Evolutionary conservation across 2,797 vertebrate species (phyloP).

Genomic region (Tapera naevia): DNA sequence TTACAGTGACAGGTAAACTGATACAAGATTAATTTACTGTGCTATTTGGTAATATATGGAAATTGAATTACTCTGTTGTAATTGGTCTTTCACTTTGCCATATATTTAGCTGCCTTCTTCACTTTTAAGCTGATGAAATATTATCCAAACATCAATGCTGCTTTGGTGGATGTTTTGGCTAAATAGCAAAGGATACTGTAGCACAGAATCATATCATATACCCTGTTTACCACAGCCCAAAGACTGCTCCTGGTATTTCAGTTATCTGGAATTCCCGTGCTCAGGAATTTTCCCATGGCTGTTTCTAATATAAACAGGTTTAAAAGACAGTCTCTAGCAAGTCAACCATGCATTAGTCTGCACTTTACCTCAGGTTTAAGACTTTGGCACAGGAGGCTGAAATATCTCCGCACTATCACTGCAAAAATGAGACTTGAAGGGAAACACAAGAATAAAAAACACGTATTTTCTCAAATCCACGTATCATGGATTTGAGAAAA

Average conservation of each 20-base stretch:
- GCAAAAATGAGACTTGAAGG: background rate
- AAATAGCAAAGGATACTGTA: constrained; percentile 58
- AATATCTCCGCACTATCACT: background rate
- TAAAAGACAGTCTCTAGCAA: background rate
- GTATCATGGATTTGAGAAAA: background rate
- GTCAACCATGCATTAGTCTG: background rate
- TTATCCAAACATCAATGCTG: constrained; percentile 20
- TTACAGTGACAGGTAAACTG: constrained; percentile 3
- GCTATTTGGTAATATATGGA: background rate
- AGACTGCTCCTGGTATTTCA: constrained; percentile 60
- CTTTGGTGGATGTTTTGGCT: constrained; percentile 59
- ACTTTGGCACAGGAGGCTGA: background rate
- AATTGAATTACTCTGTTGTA: constrained; percentile 23
- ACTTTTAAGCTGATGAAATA: constrained; percentile 64
- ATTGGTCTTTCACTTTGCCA: constrained; percentile 45
- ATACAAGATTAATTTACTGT: background rate
- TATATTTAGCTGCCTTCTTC: constrained; percentile 57
- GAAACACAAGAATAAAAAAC: background rate
- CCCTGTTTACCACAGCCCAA: constrained; percentile 35
- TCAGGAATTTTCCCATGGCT: constrained; percentile 65
- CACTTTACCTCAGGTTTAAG: background rate
- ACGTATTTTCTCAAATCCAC: too few species aligned
- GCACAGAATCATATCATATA: constrained; percentile 34
- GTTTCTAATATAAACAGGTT: constrained; percentile 4
- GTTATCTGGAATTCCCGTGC: constrained; percentile 34